Evolutionary conservation across 2,888 invertebrate genomes (phyloP).

Genomic region (Eristalis intricaria): DNA sequence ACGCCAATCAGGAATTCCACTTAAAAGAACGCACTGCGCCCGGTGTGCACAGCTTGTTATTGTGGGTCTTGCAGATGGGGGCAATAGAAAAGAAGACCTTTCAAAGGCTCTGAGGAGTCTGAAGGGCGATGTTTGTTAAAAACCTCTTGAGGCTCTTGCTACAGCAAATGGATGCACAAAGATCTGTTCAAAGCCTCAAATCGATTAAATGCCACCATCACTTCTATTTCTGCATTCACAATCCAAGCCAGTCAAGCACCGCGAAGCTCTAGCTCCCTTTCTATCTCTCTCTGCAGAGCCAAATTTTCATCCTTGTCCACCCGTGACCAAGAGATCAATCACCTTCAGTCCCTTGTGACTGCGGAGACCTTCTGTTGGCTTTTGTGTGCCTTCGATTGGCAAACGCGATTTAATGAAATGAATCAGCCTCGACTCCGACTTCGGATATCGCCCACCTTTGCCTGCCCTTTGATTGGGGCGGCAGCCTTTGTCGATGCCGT

Average conservation of each 20-base stretch:
- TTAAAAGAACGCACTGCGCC: no score
- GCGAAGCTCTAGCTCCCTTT: neutral
- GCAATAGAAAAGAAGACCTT: no score
- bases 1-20: no score
- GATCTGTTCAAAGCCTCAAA: no score
- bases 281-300: neutral
- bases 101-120: no score
- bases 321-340: neutral
- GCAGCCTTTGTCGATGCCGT: conserved; percentile 47
- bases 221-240: no score
- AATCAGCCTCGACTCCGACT: neutral
- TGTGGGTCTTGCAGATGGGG: no score
- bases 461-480: conserved; percentile 11
- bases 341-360: neutral
- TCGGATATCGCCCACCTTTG: neutral
- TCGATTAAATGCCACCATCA: no score
- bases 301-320: neutral
- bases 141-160: no score
- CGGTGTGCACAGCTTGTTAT: no score
- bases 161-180: no score
- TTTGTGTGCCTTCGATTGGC: neutral
- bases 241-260: neutral
- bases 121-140: no score
- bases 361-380: neutral
- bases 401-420: conserved; percentile 45